Percentiles rank a stretch among this genome's conserved stretches.
These are phyloP conservation scores for Brachionus asplanchnoidis DNA, from an alignment of 1,140 invertebrate species.

Conservation along the genomic window DNA sequence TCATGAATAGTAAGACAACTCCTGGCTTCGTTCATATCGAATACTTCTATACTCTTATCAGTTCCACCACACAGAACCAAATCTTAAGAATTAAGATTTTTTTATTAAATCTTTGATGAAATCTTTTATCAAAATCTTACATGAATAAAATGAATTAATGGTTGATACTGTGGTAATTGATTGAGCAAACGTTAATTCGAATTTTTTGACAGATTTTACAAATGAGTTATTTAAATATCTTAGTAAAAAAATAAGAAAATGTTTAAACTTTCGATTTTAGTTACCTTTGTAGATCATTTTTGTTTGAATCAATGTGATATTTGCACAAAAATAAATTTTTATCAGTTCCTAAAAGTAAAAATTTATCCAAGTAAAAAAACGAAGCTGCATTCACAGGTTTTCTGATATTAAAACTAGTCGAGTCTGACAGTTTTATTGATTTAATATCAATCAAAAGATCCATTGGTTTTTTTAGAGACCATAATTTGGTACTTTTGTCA, in stretches of 20 bases:
- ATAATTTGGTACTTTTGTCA: constrained; percentile 51
- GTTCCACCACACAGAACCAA: constrained; percentile 54
- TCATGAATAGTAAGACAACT: constrained; percentile 48
- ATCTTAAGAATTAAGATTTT: constrained; percentile 46
- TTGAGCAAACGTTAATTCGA: constrained; percentile 47
- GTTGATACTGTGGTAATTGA: constrained; percentile 51
- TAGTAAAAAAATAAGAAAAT: neutral
- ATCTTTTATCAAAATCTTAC: constrained; percentile 46
- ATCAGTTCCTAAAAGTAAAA: constrained; percentile 52
- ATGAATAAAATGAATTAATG: constrained; percentile 55
- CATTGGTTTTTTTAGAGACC: constrained; percentile 46
- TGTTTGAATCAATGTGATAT: constrained; percentile 51
- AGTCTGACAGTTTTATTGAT: neutral
- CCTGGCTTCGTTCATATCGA: constrained; percentile 55
- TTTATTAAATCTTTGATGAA: neutral
- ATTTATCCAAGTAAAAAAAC: constrained; percentile 59
- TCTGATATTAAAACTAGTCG: constrained; percentile 46
- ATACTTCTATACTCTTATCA: constrained; percentile 52
- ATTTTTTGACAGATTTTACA: constrained; percentile 53
- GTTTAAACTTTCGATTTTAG: neutral
- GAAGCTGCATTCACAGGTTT: constrained; percentile 52
- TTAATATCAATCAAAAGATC: constrained; percentile 43
- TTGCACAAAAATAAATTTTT: constrained; percentile 54
- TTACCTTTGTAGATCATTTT: constrained; percentile 54
- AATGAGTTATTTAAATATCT: constrained; percentile 50